Percentiles rank a stretch among this genome's conserved stretches.
phyloP scores from a whole-genome alignment of 1,140 invertebrate species.

The Lordiphosa clarofinis region DNA sequence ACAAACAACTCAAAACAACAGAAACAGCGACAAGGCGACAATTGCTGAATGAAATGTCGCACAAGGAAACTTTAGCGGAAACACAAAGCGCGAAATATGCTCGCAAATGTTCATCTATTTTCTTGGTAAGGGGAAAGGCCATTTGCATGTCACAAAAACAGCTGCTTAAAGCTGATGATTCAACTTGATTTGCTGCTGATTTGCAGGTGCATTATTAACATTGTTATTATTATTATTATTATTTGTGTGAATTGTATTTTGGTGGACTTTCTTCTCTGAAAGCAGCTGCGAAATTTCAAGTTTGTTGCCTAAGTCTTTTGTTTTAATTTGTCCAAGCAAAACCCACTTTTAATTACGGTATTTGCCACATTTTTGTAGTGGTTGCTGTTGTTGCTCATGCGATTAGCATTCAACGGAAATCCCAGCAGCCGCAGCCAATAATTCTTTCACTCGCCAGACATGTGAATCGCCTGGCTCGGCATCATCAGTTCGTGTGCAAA shows the following conservation, averaged over 20 bases:
- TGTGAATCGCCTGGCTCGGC: slow-evolving; percentile 28
- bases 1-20: slow-evolving; percentile 26
- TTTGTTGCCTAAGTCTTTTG: slow-evolving; percentile 60
- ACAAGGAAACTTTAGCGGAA: slow-evolving; percentile 58
- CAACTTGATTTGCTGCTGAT: slow-evolving; percentile 53
- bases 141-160: slow-evolving; percentile 48
- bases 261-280: slow-evolving; percentile 3
- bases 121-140: slow-evolving; percentile 2
- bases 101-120: slow-evolving; percentile 30
- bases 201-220: slow-evolving; percentile 53
- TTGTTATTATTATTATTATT: slow-evolving; percentile 20
- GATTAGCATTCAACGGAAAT: slow-evolving; percentile 18
- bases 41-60: slow-evolving; percentile 70
- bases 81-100: slow-evolving; percentile 37
- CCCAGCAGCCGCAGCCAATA: slow-evolving; percentile 30
- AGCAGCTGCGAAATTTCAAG: slow-evolving; percentile 55
- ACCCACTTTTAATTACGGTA: slow-evolving; percentile 44
- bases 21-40: slow-evolving; percentile 45
- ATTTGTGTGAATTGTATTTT: slow-evolving; percentile 24
- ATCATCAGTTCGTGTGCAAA: slow-evolving; percentile 30
- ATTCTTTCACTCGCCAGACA: slow-evolving; percentile 34
- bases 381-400: slow-evolving; percentile 2
- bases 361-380: slow-evolving; percentile 7
- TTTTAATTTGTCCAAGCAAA: slow-evolving; percentile 43
- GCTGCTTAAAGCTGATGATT: slow-evolving; percentile 55